Conservation (phyloP, 2,888 invertebrate genomes). For the Lithophane semibrunnea region DNA sequence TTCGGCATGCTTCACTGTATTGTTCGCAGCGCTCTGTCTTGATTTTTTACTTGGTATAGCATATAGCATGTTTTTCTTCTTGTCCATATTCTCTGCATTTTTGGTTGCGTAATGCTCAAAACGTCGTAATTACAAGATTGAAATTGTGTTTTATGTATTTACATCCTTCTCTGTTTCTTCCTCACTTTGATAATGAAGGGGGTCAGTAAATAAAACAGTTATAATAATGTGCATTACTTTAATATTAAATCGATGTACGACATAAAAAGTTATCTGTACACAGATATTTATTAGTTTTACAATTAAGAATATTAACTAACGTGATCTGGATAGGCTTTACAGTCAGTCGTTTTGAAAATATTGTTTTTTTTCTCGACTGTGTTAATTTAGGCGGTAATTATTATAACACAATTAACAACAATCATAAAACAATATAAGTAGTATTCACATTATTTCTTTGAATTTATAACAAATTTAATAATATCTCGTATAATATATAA, state of each 20-base stretch:
- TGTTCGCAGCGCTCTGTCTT: no score
- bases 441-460: background rate
- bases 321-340: conserved; percentile 75
- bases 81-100: no score
- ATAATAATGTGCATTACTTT: conserved; percentile 79
- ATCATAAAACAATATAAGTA: background rate
- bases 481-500: background rate
- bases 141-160: no score
- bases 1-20: no score
- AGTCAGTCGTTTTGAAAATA: conserved; percentile 77
- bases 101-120: no score
- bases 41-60: no score
- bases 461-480: background rate
- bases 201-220: conserved; percentile 60
- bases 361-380: conserved; percentile 53
- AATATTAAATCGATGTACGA: conserved; percentile 84
- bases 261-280: conserved; percentile 87
- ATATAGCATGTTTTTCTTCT: no score
- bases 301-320: conserved; percentile 74
- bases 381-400: conserved; percentile 47
- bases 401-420: background rate
- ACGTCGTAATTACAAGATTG: no score
- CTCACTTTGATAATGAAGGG: background rate
- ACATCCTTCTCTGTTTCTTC: background rate
- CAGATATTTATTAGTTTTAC: conserved; percentile 70